Evolutionary conservation across 2,113 vertebrate species (phyloP).

Genomic region (Clarias gariepinus): DNA sequence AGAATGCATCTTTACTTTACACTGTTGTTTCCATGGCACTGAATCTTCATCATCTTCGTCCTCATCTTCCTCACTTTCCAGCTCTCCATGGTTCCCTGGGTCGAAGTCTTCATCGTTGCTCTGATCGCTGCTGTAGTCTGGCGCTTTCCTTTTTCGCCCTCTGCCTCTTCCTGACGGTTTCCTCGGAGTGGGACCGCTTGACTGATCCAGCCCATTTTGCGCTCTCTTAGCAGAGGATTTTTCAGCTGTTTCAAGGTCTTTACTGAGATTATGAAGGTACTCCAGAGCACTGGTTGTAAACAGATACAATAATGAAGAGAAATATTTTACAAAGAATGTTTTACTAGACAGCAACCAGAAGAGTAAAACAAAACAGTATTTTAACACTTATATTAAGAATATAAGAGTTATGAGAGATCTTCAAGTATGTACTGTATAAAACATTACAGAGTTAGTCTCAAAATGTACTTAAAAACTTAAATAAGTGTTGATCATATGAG

Average conservation of each 20-base stretch:
- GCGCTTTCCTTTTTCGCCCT: constrained; percentile 63
- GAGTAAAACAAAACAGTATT: not conserved
- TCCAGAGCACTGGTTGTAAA: constrained; percentile 79
- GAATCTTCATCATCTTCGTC: constrained; percentile 61
- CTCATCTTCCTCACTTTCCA: constrained; percentile 71
- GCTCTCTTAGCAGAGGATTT: constrained; percentile 32
- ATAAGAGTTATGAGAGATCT: not conserved
- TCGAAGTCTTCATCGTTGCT: constrained; percentile 81
- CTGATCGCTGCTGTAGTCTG: constrained; percentile 45
- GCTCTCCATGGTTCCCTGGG: constrained; percentile 58
- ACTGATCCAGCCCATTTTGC: constrained; percentile 26
- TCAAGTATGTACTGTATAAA: not conserved
- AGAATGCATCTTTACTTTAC: constrained; percentile 20
- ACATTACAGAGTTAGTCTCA: not conserved
- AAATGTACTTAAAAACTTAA: not conserved
- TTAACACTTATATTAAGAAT: not conserved
- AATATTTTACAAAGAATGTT: not conserved
- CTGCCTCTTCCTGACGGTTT: constrained; percentile 55
- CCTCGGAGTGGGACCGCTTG: constrained; percentile 13
- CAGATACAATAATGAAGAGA: not conserved
- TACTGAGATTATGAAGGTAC: constrained; percentile 85
- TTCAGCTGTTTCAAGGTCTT: constrained; percentile 69
- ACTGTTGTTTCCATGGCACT: not conserved
- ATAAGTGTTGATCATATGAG: not conserved
- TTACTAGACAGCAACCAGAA: not conserved